Percentiles rank a stretch among this genome's conserved stretches.
Conservation (phyloP, 2,888 invertebrate species). For the Coenonympha arcania region DNA sequence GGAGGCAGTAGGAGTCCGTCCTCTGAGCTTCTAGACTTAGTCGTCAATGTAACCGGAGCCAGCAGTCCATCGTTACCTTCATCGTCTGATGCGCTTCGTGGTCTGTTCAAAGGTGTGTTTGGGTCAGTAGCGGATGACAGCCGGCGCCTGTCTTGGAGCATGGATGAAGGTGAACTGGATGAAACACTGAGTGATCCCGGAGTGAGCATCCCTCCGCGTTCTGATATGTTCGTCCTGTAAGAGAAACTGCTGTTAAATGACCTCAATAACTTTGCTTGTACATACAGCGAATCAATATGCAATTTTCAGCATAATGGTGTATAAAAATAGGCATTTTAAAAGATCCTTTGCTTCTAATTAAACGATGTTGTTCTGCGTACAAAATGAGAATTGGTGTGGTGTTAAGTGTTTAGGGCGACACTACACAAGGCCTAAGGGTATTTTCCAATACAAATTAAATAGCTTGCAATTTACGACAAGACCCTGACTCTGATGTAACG, state of each 20-base stretch:
- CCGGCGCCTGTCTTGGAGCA: slow-evolving; percentile 60
- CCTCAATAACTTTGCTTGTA: background rate
- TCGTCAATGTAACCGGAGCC: slow-evolving; percentile 52
- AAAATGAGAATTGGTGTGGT: background rate
- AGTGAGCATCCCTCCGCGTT: slow-evolving; percentile 62
- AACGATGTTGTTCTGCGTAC: background rate
- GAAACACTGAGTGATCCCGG: slow-evolving; percentile 66
- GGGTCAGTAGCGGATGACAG: slow-evolving; percentile 57
- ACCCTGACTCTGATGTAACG: background rate
- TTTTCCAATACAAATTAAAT: slow-evolving; percentile 11
- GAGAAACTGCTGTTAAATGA: slow-evolving; percentile 5
- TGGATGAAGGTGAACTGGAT: slow-evolving; percentile 66
- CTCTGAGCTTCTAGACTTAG: slow-evolving; percentile 65
- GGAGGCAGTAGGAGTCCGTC: slow-evolving; percentile 77
- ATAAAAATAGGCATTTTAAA: too few species aligned
- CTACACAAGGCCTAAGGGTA: slow-evolving; percentile 16
- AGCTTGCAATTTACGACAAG: background rate
- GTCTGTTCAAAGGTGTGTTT: slow-evolving; percentile 52
- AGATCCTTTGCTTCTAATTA: background rate
- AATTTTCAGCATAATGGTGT: too few species aligned
- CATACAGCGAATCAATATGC: too few species aligned
- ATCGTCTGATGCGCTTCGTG: slow-evolving; percentile 63
- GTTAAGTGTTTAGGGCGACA: slow-evolving; percentile 4
- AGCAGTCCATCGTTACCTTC: slow-evolving; percentile 59
- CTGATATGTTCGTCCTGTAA: slow-evolving; percentile 59